phyloP scores from a whole-genome alignment of 2,113 vertebrate genomes.

The Myrmecobius fasciatus region DNA sequence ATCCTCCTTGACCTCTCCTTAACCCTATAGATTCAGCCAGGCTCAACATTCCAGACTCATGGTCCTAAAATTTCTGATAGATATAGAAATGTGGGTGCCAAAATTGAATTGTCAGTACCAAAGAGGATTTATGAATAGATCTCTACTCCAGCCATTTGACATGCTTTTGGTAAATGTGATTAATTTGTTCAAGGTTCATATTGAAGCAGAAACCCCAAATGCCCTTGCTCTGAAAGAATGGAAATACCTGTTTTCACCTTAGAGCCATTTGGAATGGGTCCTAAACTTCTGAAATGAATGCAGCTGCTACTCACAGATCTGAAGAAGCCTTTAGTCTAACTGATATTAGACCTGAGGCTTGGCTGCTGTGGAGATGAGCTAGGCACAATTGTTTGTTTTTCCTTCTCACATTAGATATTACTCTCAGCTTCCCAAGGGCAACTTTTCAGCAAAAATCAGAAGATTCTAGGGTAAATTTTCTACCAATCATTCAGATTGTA shows the following conservation, averaged over 20 bases:
- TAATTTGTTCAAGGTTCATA: background rate
- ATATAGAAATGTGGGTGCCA: background rate
- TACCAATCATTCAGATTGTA: too few relatives aligned
- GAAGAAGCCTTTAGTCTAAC: background rate
- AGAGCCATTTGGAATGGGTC: background rate
- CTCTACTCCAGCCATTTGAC: background rate
- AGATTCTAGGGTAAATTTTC: too few relatives aligned
- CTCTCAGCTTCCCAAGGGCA: background rate
- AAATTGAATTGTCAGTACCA: background rate
- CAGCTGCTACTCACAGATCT: background rate
- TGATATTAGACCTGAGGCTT: background rate
- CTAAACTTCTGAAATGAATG: background rate
- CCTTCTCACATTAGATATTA: rapidly evolving
- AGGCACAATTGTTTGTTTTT: background rate
- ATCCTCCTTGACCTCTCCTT: background rate
- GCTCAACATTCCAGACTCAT: background rate
- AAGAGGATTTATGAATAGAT: background rate
- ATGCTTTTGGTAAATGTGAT: background rate
- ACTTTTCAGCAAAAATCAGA: background rate
- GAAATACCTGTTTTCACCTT: background rate
- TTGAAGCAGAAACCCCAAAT: background rate
- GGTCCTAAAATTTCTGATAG: background rate
- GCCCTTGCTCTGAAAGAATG: background rate
- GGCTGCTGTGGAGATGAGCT: background rate
- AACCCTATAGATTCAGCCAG: background rate